Evolutionary conservation across 35 echinoderm and acorn worm genomes (phyloP).

Genomic region (Heliocidaris erythrogramma): DNA sequence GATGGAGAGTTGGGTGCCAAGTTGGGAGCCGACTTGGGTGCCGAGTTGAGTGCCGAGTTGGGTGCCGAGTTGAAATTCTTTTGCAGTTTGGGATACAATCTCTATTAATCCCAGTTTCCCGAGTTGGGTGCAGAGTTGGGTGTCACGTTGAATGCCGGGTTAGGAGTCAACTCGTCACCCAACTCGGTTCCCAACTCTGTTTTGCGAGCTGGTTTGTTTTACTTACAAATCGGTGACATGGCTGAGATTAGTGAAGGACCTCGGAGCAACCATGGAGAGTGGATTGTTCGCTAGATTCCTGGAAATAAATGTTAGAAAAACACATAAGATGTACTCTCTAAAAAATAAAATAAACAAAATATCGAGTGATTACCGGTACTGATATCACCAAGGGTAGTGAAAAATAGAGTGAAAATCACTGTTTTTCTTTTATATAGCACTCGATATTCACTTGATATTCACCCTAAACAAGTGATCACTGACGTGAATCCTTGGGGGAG

Average conservation of each 20-base stretch:
- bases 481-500: no score
- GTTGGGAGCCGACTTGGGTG: background rate
- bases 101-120: no score
- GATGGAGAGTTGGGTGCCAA: background rate
- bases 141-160: background rate
- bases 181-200: no score
- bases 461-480: no score
- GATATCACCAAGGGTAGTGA: background rate
- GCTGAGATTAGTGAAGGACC: background rate
- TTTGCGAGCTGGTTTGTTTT: background rate
- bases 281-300: constrained; percentile 12
- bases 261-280: background rate
- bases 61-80: no score
- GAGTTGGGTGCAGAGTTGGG: background rate
- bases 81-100: no score
- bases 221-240: constrained; percentile 14
- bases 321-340: background rate
- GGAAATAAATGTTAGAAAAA: background rate
- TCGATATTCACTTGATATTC: no score
- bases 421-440: no score
- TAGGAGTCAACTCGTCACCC: background rate
- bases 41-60: background rate
- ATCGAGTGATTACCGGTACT: background rate
- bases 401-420: background rate
- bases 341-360: background rate